A percentile compares a stretch with the other conserved stretches of the same genome.
Evolutionary conservation across 2,113 vertebrate species (phyloP).

Genomic region (Galemys pyrenaicus): DNA sequence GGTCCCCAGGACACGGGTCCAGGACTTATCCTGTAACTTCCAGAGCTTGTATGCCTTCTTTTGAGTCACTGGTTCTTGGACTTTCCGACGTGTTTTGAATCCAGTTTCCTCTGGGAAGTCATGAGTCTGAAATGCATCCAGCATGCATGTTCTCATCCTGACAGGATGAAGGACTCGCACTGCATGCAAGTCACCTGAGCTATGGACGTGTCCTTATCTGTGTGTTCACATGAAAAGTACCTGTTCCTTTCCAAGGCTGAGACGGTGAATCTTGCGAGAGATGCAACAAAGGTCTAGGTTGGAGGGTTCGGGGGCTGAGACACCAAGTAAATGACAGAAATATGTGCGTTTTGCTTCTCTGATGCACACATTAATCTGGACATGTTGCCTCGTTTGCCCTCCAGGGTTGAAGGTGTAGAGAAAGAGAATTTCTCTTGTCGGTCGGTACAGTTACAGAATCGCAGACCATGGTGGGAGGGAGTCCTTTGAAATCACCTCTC

Average conservation of each 20-base stretch:
- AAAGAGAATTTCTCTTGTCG: conserved; percentile 33
- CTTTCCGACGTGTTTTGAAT: conserved; percentile 53
- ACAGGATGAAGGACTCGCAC: conserved; percentile 6
- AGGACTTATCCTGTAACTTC: conserved; percentile 49
- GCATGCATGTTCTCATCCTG: not conserved
- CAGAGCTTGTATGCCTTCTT: conserved; percentile 44
- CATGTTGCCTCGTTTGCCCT: not conserved
- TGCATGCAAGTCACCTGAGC: conserved; percentile 9
- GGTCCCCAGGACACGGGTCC: conserved; percentile 33
- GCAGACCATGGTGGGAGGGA: not conserved
- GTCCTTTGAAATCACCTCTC: not conserved
- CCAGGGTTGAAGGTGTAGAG: not conserved
- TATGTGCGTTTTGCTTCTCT: conserved; percentile 32
- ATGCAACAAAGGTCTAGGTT: not conserved
- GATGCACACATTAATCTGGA: not conserved
- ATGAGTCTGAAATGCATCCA: conserved; percentile 37
- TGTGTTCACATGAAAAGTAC: conserved; percentile 23
- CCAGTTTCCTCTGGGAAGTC: conserved; percentile 39
- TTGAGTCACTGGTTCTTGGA: conserved; percentile 48
- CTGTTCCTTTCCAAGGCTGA: conserved; percentile 15
- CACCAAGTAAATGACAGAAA: not conserved
- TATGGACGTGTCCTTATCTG: conserved; percentile 37
- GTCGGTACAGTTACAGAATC: conserved; percentile 35
- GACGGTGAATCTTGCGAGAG: conserved; percentile 48
- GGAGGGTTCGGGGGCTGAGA: not conserved